Conservation (phyloP, 2,797 vertebrate species). For the Chlorospingus flavigularis region DNA sequence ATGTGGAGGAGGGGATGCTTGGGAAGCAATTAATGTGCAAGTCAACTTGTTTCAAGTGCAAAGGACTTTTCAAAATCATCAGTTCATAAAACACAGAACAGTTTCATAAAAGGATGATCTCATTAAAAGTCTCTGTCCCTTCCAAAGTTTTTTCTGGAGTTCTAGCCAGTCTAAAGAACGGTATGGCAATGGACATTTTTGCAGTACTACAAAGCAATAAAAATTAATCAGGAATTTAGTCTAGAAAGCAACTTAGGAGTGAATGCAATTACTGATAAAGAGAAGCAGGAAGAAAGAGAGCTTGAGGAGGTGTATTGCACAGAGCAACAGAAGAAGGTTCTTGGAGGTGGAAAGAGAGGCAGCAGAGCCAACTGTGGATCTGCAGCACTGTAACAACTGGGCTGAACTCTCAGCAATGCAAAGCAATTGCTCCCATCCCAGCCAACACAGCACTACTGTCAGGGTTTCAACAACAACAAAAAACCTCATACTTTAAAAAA, state of each 20-base stretch:
- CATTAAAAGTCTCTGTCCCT: background rate
- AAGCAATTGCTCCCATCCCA: background rate
- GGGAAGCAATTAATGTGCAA: background rate
- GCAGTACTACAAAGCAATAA: background rate
- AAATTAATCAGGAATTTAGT: background rate
- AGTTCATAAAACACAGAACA: background rate
- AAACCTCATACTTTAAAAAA: fast-evolving
- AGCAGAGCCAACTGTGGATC: background rate
- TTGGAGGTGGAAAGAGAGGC: background rate
- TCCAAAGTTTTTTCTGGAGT: background rate
- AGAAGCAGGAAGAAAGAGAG: background rate
- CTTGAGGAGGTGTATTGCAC: background rate
- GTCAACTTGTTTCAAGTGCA: background rate
- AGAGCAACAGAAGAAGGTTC: background rate
- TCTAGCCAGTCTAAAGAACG: background rate
- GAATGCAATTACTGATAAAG: background rate
- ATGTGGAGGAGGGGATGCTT: fast-evolving
- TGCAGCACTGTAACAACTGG: background rate
- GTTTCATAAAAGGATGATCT: background rate
- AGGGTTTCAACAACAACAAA: background rate
- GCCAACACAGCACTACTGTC: background rate
- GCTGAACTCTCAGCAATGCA: background rate
- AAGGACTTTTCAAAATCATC: background rate
- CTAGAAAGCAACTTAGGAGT: background rate
- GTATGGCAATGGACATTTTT: background rate